Base-by-base conservation (phyloP, 1,140 invertebrate species). In the Drosophila baimaii region DNA sequence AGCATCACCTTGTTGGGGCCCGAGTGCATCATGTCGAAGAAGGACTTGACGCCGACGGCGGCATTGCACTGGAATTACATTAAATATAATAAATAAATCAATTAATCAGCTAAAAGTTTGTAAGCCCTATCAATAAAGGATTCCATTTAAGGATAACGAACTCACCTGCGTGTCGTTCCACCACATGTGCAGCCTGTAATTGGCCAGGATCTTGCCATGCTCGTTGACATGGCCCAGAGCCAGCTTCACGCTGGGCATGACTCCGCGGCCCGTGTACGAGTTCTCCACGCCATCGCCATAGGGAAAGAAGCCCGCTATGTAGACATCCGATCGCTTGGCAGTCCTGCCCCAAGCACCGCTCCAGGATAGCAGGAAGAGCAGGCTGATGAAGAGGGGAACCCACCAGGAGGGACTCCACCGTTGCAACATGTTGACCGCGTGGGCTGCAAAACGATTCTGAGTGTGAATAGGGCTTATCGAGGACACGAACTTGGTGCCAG, bases 11-110 rank as follows among this genome's bases (percentile, higher is more conserved):
- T 99, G 84, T 96, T 94, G 7, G 98, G 96, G 5, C 95, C 94
- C 91, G 96, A 96, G 93, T 98, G 96, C 96, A 99, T 98, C 97
- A 99, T 98, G 92, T 99, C 98, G 93, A 99, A 99, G 92, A 99
- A 98, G 1, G 97, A 96, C 92, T 99, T 99, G 69, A 99, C 98
- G 2, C 98, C 98, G n/a, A 99, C 97, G 0, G 98, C 98, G 23
- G 98, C 97, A 92, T 99, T 98, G 92, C 98, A 99, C 98, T 99
- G 93, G 10, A 94, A 94, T 75, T 80, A 21, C 21, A 13, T 19
- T 37, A 37, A 37, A 29, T 17, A 19, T 0, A 10, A 17, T 25
- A 47, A 7, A 7, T 35, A 13, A 12, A 13, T 8, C 10, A 5
- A 19, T 5, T 9, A 13, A 10, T 21, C 10, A 5, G 2, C 1